Evolutionary conservation across 2,888 invertebrate genomes (phyloP).

Genomic region (Saturnia japonica): DNA sequence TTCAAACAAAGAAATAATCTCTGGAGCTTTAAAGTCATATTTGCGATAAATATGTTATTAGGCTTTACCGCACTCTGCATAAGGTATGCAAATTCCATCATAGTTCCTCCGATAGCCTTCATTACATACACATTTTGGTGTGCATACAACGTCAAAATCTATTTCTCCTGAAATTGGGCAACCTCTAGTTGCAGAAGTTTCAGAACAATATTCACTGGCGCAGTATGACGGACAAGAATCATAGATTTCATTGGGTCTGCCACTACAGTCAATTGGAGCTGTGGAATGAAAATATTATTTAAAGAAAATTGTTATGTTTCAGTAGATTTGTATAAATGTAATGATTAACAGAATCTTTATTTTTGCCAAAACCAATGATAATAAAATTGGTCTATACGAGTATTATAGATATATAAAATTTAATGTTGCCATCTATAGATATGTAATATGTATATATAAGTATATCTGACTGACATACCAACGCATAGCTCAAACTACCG

Average conservation of each 20-base stretch:
- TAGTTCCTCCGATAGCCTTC: slow-evolving; percentile 44
- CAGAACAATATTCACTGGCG: slow-evolving; percentile 46
- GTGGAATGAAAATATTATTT: slow-evolving; percentile 20
- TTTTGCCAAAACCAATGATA: no score
- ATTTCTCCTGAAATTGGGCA: slow-evolving; percentile 40
- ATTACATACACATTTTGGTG: slow-evolving; percentile 48
- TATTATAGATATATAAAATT: no score
- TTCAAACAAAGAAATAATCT: no score
- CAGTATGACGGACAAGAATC: slow-evolving; percentile 48
- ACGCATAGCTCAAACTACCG: no score
- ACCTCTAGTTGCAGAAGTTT: slow-evolving; percentile 38
- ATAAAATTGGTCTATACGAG: no score
- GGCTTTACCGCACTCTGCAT: slow-evolving; percentile 45
- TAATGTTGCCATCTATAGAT: no score
- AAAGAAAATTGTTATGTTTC: background rate
- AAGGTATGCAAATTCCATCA: slow-evolving; percentile 47
- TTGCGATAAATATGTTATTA: background rate
- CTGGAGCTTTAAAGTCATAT: background rate
- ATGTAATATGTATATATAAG: no score
- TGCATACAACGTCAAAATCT: slow-evolving; percentile 38
- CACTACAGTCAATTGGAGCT: slow-evolving; percentile 46
- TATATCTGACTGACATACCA: no score
- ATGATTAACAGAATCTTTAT: no score
- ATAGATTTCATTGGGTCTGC: slow-evolving; percentile 40
- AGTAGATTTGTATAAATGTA: no score